Percentiles rank a stretch among this genome's conserved stretches.
These are phyloP conservation scores for Haliclona indistincta DNA, from an alignment of 37 sponge, comb jelly and placozoan species.

Conservation along the genomic window DNA sequence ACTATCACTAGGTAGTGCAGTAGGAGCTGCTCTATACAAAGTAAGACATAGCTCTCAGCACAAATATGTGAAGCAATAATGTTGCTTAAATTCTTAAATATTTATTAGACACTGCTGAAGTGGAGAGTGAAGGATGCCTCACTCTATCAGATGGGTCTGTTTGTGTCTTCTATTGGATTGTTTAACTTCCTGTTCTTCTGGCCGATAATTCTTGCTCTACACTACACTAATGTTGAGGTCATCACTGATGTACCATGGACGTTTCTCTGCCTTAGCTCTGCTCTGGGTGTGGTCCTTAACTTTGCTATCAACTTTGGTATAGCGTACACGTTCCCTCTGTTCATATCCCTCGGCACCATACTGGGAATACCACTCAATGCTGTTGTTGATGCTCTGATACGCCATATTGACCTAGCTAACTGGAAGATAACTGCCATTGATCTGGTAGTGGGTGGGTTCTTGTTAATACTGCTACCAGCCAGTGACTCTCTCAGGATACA, in stretches of 20 bases:
- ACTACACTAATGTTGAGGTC: conserved; percentile 50
- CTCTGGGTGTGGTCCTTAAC: conserved; percentile 67
- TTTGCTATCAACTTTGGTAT: conserved; percentile 92
- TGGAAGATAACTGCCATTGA: conserved; percentile 77
- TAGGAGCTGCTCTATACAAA: conserved; percentile 91
- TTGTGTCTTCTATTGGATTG: conserved; percentile 72
- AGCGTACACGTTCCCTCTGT: conserved; percentile 89
- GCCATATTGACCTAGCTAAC: conserved; percentile 40
- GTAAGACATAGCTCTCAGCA: conserved; percentile 43
- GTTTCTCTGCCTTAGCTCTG: conserved; percentile 53
- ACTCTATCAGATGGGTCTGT: conserved; percentile 82
- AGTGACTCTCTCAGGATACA: conserved; percentile 50
- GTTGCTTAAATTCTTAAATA: no score
- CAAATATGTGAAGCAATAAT: no score
- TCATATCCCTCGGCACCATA: conserved; percentile 89
- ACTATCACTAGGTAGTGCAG: conserved; percentile 71
- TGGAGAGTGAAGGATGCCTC: conserved; percentile 70
- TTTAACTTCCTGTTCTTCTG: conserved; percentile 70
- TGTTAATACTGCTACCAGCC: conserved; percentile 74
- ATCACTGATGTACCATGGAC: conserved; percentile 62
- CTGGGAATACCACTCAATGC: conserved; percentile 92
- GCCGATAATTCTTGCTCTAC: conserved; percentile 65
- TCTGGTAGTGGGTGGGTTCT: conserved; percentile 72
- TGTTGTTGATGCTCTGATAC: conserved; percentile 49
- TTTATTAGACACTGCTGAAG: conserved; percentile 73